A percentile compares a stretch with the other conserved stretches of the same genome.
These are phyloP conservation scores for Alethe diademata DNA, from an alignment of 2,113 vertebrate genomes.

Conservation along the genomic window DNA sequence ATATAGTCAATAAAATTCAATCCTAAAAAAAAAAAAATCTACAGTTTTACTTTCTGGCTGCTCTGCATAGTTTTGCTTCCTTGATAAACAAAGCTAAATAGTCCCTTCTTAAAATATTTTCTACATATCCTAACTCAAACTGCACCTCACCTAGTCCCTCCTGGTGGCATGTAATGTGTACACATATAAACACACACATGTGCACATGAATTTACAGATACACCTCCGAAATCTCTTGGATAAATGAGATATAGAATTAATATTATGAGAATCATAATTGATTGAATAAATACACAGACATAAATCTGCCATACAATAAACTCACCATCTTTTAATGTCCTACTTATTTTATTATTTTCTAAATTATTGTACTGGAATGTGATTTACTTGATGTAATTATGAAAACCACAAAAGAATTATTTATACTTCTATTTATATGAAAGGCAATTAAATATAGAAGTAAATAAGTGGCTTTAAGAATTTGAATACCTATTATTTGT, in stretches of 20 bases:
- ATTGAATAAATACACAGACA: not conserved
- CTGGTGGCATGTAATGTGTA: no score
- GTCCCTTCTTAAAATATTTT: not conserved
- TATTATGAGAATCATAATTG: not conserved
- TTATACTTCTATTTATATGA: not conserved
- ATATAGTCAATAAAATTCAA: not conserved
- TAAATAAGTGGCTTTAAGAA: not conserved
- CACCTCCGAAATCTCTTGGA: not conserved
- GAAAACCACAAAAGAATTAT: not conserved
- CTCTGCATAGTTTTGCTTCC: not conserved
- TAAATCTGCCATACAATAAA: not conserved
- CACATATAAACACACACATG: fast-evolving
- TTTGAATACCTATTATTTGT: not conserved
- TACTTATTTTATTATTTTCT: not conserved
- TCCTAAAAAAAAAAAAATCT: not conserved
- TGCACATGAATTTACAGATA: not conserved
- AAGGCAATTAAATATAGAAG: not conserved
- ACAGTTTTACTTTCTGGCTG: not conserved
- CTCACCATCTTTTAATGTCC: not conserved
- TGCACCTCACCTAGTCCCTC: not conserved
- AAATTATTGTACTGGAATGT: not conserved
- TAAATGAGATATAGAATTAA: not conserved
- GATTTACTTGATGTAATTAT: not conserved
- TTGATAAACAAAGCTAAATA: not conserved
- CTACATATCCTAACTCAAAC: not conserved